Evolutionary conservation across 2,797 vertebrate species (phyloP), one percentile per base, ranked within the genome.

Genomic region (Psittacula echo): DNA sequence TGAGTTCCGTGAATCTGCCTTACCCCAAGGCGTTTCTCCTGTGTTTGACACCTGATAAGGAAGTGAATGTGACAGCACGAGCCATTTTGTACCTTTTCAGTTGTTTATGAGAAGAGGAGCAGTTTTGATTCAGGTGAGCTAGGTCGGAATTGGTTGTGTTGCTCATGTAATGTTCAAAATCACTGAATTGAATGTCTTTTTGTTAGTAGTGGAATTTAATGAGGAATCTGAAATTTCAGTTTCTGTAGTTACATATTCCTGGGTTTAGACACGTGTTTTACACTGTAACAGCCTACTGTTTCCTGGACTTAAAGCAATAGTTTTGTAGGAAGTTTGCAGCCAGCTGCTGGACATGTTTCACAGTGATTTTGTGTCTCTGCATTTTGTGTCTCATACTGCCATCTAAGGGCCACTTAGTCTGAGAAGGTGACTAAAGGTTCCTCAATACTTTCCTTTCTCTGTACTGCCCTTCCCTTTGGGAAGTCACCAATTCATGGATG

Each of bases 351-450:
- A n/a, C 10, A 2, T 13, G 47, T 81, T 53, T 64, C 44, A 30
- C 5, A 4, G 56, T 34, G 29, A 37, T 60, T 37, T 60, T 16
- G 8, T 34, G 37, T 44, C 18, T 90, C 42, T 80, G 0, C 71
- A 92, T 96, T 93, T 87, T 26, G 29, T 79, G 87, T 96, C 76
- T 93, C 82, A 88, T 76, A 84, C 95, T 93, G 95, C 96, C 95
- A 91, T 90, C 87, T 96, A 96, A 96, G 80, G 96, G 96, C 45
- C 64, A 24, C 1, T 0, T 20, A 30, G 44, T 32, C 83, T 51
- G 85, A 54, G 50, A 85, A 87, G 41, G 37, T 90, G 64, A 26
- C 50, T 79, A 11, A 47, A 82, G 34, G 6, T 56, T 81, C 70
- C 78, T 81, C 19, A 45, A 0, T 30, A 9, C 18, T 54, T 65